A percentile compares a stretch with the other conserved stretches of the same genome.
Evolutionary conservation across 2,113 vertebrate genomes (phyloP).

Genomic region (Sphaerodactylus townsendi): DNA sequence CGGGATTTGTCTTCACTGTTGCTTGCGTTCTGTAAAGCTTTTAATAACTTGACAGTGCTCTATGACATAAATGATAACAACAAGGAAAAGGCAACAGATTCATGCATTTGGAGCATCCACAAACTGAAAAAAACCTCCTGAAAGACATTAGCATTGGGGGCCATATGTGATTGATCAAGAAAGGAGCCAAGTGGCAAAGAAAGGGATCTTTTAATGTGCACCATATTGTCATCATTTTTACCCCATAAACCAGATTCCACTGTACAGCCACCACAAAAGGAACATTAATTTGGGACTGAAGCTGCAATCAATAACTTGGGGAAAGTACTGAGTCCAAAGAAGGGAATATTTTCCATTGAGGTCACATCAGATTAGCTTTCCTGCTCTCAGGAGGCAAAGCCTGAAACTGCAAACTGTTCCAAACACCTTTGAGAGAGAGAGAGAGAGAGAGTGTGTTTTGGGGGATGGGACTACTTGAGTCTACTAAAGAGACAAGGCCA

Average conservation of each 20-base stretch:
- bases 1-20: not conserved
- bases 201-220: not conserved
- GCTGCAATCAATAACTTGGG: not conserved
- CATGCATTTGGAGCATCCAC: too few species aligned
- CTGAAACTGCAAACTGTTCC: not conserved
- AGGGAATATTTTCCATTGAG: not conserved
- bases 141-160: not conserved
- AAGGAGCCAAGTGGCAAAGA: not conserved
- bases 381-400: too few species aligned
- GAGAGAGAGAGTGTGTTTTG: too few species aligned
- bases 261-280: not conserved
- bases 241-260: not conserved
- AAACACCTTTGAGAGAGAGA: not conserved
- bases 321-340: not conserved
- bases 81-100: too few species aligned
- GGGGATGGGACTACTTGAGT: not conserved
- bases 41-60: not conserved
- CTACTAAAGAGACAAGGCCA: not conserved
- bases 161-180: constrained; percentile 5
- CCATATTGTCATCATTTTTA: not conserved
- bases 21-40: not conserved
- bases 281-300: not conserved
- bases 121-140: not conserved
- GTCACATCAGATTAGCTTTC: not conserved
- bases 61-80: not conserved